Percentiles rank a stretch among this genome's conserved stretches.
Conservation (phyloP, 2,113 vertebrate species). For the Semicossyphus pulcher region DNA sequence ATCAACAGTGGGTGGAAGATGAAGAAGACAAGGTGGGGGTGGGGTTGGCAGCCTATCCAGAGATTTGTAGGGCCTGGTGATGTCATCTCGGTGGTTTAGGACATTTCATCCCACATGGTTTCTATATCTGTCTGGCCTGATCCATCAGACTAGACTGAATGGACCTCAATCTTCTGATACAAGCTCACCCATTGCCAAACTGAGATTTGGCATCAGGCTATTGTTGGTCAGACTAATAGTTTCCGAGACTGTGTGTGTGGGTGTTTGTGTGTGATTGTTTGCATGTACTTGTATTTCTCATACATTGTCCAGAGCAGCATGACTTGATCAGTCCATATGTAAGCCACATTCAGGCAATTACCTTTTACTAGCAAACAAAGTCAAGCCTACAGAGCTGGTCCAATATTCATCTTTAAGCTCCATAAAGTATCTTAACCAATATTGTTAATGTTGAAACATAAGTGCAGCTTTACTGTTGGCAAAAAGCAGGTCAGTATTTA, state of each 20-base stretch:
- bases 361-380: too few relatives aligned
- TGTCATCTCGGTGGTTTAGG: constrained; percentile 58
- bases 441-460: too few relatives aligned
- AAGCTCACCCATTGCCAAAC: constrained; percentile 19
- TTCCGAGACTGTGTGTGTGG: neutral
- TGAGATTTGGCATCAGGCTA: neutral
- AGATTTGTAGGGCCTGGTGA: constrained; percentile 39
- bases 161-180: constrained; percentile 29
- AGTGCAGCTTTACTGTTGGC: too few relatives aligned
- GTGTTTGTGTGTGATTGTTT: neutral
- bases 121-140: constrained; percentile 57
- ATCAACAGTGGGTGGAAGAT: constrained; percentile 4
- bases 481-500: too few relatives aligned
- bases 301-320: neutral
- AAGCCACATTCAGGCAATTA: too few relatives aligned
- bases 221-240: neutral
- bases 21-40: neutral
- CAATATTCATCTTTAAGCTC: too few relatives aligned
- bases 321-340: neutral
- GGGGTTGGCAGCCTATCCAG: neutral
- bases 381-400: too few relatives aligned
- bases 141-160: constrained; percentile 30
- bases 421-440: too few relatives aligned
- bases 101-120: constrained; percentile 70
- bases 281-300: neutral